Conservation (phyloP, 2,113 vertebrate species). For the Rafetus swinhoei region DNA sequence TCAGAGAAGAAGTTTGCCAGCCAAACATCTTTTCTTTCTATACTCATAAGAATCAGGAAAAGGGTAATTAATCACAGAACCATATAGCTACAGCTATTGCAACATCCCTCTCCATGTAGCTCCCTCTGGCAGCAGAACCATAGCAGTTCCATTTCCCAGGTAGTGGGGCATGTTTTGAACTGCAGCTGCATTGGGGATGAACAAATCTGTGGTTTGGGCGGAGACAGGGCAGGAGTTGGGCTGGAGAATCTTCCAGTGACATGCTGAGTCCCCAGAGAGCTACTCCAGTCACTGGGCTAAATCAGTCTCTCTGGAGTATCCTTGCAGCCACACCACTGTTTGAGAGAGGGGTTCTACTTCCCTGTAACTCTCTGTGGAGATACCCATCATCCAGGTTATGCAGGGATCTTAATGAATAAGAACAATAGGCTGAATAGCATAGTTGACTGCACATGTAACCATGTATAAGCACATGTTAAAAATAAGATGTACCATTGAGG, state of each 20-base stretch:
- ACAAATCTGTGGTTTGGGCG: not conserved
- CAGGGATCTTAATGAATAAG: constrained; percentile 26
- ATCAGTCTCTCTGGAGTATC: not conserved
- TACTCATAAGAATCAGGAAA: not conserved
- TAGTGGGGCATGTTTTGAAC: fast-evolving
- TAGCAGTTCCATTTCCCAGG: not conserved
- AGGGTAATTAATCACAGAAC: not conserved
- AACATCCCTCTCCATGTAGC: not conserved
- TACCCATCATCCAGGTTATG: constrained; percentile 32
- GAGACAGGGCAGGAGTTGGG: not conserved
- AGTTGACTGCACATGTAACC: not conserved
- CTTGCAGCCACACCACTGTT: constrained; percentile 1
- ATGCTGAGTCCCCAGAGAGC: not conserved
- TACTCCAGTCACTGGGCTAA: fast-evolving
- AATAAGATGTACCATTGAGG: not conserved
- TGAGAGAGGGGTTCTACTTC: constrained; percentile 44
- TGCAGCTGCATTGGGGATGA: not conserved
- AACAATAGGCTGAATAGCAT: constrained; percentile 13
- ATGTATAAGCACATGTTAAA: not conserved
- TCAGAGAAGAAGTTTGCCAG: not conserved
- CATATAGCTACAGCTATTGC: not conserved
- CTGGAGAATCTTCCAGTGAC: fast-evolving
- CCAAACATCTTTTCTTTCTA: not conserved
- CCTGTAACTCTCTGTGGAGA: constrained; percentile 14
- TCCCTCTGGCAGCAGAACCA: not conserved